Base-by-base conservation (phyloP, 2,888 invertebrate genomes). In the Campaea margaritaria region DNA sequence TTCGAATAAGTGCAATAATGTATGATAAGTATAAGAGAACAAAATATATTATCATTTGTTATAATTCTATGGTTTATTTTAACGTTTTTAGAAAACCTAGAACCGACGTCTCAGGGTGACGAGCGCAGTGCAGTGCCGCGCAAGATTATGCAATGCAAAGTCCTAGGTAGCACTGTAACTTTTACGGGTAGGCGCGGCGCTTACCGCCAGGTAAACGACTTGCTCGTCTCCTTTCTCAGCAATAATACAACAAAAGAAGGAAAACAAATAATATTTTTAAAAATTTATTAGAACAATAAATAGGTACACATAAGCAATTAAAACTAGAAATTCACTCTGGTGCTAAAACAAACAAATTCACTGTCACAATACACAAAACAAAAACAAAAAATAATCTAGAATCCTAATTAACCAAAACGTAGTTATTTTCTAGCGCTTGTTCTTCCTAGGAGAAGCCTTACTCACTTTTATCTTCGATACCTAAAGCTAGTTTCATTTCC, bases 401-500 rank as follows among this genome's bases (percentile, higher is more conserved):
- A 55, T 31, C n/a, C 15, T 15, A 1, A 34, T 36, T 10, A 44
- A n/a, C 16, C 16, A 36, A 41, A 42, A 47, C 43, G 31, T 11
- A 44, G 21, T 5, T 9, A 31, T 36, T 12, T 12, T n/a, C 36
- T 3, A 4, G n/a, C 3, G 36, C 36, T 12, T 36, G 4, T n/a
- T 2, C 12, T 39, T 9, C 0, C 39, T 8, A 39, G 14, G 1
- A 14, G 0, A 39, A 64, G 61, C 52, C n/a, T n/a, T 69, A 62
- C 10, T 65, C 58, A 48, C 74, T 74, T 31, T 66, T 61, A 15
- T 64, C 66, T 41, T 80, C 82, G 67, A 84, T 79, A 3, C 83
- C 86, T 69, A 89, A 73, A 48, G 86, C 87, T 47, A 89, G 59
- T 66, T 90, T 89, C 92, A 92, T 92, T 75, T 92, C 92, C 44